A percentile compares a stretch with the other conserved stretches of the same genome.
Evolutionary conservation across 2,113 vertebrate genomes (phyloP).

Genomic region (Mungos mungo): DNA sequence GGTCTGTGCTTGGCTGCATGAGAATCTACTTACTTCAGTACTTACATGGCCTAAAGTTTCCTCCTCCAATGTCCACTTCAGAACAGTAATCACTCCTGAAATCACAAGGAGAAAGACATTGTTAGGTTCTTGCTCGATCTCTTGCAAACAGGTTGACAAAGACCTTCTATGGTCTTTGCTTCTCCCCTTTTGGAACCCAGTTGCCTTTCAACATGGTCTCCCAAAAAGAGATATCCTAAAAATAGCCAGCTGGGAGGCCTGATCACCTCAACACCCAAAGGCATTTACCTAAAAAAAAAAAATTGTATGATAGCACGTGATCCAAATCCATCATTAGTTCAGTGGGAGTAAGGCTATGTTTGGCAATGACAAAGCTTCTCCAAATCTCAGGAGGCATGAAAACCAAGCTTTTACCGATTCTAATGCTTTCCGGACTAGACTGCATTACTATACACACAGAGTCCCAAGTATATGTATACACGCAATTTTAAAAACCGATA

Average conservation of each 20-base stretch:
- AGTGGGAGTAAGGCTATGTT: constrained; percentile 36
- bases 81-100: constrained; percentile 51
- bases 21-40: not conserved
- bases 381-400: constrained; percentile 41
- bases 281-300: constrained; percentile 28
- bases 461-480: not conserved
- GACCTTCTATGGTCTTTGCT: constrained; percentile 17
- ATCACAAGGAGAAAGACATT: constrained; percentile 48
- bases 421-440: not conserved
- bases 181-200: constrained; percentile 27
- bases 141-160: not conserved
- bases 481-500: constrained; percentile 3
- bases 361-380: constrained; percentile 38
- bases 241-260: not conserved
- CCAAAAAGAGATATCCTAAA: constrained; percentile 10
- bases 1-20: not conserved
- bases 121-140: constrained; percentile 36
- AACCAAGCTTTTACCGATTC: constrained; percentile 36
- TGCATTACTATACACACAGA: constrained; percentile 14
- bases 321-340: constrained; percentile 51
- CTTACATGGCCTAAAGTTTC: constrained; percentile 15
- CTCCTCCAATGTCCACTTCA: not conserved
- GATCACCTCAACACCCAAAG: constrained; percentile 8
- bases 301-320: not conserved
- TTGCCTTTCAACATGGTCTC: constrained; percentile 29